phyloP scores from a whole-genome alignment of 2,888 invertebrate species.

The Diaperis boleti region DNA sequence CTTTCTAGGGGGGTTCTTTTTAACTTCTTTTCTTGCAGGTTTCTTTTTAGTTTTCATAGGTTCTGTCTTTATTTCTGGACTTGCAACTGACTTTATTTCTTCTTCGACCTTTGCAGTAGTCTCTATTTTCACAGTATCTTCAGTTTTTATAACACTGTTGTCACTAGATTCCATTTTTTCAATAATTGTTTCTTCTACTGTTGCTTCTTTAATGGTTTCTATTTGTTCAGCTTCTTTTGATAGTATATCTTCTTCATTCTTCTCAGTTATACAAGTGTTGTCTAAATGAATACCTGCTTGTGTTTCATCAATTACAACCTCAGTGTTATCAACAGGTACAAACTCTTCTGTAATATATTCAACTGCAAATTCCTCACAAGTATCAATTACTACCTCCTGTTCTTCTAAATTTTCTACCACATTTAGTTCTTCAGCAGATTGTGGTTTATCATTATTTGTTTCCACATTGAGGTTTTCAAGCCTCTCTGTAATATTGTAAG shows the following conservation, averaged over 20 bases:
- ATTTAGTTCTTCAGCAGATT: conserved; percentile 15
- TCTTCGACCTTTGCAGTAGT: neutral
- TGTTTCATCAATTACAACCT: conserved; percentile 39
- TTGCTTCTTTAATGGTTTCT: neutral
- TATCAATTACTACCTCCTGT: conserved; percentile 33
- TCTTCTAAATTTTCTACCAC: conserved; percentile 42
- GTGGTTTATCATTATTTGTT: neutral
- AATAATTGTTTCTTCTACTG: conserved; percentile 17
- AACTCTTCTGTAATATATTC: conserved; percentile 55
- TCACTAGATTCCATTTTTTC: conserved; percentile 10
- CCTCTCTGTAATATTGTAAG: conserved; percentile 40
- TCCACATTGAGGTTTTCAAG: conserved; percentile 39
- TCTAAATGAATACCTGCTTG: conserved; percentile 8
- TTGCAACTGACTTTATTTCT: neutral
- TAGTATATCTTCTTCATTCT: conserved; percentile 29
- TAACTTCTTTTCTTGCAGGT: conserved; percentile 10
- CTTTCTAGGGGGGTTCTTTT: conserved; percentile 34
- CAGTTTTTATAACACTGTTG: too few species aligned
- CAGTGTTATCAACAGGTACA: conserved; percentile 42
- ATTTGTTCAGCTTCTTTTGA: conserved; percentile 19
- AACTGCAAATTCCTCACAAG: conserved; percentile 47
- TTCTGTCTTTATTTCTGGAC: conserved; percentile 26
- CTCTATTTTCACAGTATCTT: conserved; percentile 1
- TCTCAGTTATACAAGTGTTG: neutral
- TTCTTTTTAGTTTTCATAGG: conserved; percentile 28